Evolutionary conservation across 1,140 invertebrate species (phyloP).

Genomic region (Euborellia annulipes): DNA sequence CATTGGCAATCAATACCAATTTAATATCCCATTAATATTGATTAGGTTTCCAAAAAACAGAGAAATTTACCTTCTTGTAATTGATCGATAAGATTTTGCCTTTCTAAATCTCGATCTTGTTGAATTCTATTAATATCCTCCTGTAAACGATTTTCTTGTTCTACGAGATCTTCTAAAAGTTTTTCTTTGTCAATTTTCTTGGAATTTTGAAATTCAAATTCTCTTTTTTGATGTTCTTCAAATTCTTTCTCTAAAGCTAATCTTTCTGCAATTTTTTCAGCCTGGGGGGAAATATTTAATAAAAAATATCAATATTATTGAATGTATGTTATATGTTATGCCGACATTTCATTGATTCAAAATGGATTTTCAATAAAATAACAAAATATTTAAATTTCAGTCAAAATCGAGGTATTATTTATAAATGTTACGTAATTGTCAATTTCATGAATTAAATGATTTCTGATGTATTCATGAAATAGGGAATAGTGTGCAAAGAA

Average conservation of each 20-base stretch:
- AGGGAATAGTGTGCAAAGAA: too few species aligned
- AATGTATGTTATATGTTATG: too few species aligned
- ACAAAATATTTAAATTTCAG: too few species aligned
- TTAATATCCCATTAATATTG: not conserved
- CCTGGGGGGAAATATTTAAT: too few species aligned
- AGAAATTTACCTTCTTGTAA: slow-evolving; percentile 27
- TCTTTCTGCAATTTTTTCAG: slow-evolving; percentile 32
- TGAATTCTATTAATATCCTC: slow-evolving; percentile 47
- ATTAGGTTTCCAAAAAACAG: slow-evolving; percentile 12
- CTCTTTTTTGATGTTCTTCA: slow-evolving; percentile 33
- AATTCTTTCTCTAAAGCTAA: slow-evolving; percentile 36
- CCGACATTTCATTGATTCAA: too few species aligned
- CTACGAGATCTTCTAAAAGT: slow-evolving; percentile 40
- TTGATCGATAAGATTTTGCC: slow-evolving; percentile 37
- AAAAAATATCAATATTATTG: too few species aligned
- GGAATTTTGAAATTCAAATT: slow-evolving; percentile 32
- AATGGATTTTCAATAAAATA: too few species aligned
- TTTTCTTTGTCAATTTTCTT: slow-evolving; percentile 35
- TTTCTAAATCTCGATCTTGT: slow-evolving; percentile 40
- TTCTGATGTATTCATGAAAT: too few species aligned
- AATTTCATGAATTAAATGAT: not conserved
- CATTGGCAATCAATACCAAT: not conserved
- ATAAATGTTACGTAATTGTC: not conserved
- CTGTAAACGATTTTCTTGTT: slow-evolving; percentile 45
- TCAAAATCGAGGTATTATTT: not conserved